Evolutionary conservation across 2,113 vertebrate species (phyloP).

Genomic region (Mus spicilegus): DNA sequence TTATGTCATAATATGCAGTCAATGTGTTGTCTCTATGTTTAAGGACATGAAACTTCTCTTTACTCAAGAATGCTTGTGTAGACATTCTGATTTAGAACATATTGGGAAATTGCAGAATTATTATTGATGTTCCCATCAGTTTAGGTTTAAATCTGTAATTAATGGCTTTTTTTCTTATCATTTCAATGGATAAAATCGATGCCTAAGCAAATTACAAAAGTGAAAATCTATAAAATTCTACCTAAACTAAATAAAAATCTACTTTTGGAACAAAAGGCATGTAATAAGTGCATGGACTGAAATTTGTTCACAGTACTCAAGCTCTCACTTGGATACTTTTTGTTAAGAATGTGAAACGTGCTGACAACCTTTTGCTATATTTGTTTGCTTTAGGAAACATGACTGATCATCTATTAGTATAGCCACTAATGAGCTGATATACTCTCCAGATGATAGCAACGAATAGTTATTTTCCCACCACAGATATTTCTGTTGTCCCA

Average conservation of each 20-base stretch:
- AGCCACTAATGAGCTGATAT: not conserved
- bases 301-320: conserved; percentile 47
- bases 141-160: conserved; percentile 83
- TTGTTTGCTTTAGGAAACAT: not conserved
- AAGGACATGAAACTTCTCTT: conserved; percentile 85
- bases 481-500: not conserved
- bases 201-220: conserved; percentile 85
- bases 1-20: conserved; percentile 83
- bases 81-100: conserved; percentile 84
- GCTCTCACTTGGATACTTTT: conserved; percentile 38
- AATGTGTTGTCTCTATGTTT: conserved; percentile 87
- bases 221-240: conserved; percentile 79
- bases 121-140: conserved; percentile 88
- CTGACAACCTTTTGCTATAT: conserved; percentile 41
- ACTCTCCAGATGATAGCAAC: not conserved
- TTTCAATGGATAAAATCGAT: conserved; percentile 83
- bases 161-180: conserved; percentile 83
- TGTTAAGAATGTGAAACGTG: not conserved
- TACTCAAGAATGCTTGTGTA: conserved; percentile 78
- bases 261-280: conserved; percentile 69
- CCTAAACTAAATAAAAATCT: conserved; percentile 50
- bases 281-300: conserved; percentile 10
- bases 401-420: conserved; percentile 24
- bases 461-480: not conserved
- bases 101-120: conserved; percentile 84